phyloP scores from a whole-genome alignment of 92 coral and sea anemone genomes.

The Porites divaricata region DNA sequence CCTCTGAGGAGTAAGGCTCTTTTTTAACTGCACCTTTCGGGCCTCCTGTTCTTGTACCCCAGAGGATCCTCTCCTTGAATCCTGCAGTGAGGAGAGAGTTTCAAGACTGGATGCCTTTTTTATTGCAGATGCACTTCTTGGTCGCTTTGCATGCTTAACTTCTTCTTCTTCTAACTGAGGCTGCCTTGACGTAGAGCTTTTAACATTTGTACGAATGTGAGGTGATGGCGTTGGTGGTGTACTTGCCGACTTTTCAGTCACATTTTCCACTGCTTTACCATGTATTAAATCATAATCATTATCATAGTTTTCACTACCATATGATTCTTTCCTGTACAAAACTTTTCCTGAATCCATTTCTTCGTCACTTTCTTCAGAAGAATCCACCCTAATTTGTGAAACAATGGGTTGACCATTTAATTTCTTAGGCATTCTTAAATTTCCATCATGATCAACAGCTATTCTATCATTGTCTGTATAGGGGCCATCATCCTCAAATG shows the following conservation, averaged over 20 bases:
- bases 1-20: conserved; percentile 68
- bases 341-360: conserved; percentile 42
- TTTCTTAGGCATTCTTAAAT: conserved; percentile 7
- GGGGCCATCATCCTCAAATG: conserved; percentile 12
- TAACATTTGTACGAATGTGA: conserved; percentile 21
- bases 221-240: conserved; percentile 44
- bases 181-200: conserved; percentile 1
- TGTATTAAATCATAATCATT: conserved; percentile 13
- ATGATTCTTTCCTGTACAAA: conserved; percentile 6
- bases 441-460: conserved; percentile 6
- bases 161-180: conserved; percentile 9
- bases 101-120: conserved; percentile 47
- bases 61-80: conserved; percentile 7
- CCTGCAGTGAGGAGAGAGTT: conserved; percentile 17
- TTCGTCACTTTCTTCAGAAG: conserved; percentile 44
- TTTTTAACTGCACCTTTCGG: conserved; percentile 21
- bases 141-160: conserved; percentile 14
- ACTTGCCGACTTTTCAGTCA: conserved; percentile 17
- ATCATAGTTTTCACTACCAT: conserved; percentile 8
- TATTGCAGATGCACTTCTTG: conserved; percentile 26
- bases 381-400: conserved; percentile 20
- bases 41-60: conserved; percentile 23
- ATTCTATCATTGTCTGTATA: background rate
- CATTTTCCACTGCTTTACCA: conserved; percentile 18
- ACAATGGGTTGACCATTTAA: conserved; percentile 10